These are phyloP conservation scores for Calliopum simillimum DNA, from an alignment of 2,888 invertebrate species.

Conservation along the genomic window DNA sequence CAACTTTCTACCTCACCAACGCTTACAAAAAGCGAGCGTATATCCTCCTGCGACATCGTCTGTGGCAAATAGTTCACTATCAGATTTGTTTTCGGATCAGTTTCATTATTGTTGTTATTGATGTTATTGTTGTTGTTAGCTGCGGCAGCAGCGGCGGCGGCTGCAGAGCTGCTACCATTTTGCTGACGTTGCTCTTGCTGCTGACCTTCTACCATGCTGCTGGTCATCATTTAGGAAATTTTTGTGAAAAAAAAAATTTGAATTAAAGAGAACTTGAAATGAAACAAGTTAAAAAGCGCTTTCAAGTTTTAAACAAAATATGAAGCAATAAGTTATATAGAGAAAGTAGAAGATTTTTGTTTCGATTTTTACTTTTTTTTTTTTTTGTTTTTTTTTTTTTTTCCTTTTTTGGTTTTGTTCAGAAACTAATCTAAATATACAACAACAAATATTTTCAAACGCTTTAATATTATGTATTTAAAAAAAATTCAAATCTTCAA, in stretches of 20 bases:
- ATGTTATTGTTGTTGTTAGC: constrained; percentile 52
- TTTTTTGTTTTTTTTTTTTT: too few species aligned
- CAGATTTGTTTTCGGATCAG: constrained; percentile 93
- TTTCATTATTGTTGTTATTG: constrained; percentile 58
- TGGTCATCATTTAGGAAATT: constrained; percentile 49
- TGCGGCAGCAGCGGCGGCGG: constrained; percentile 41
- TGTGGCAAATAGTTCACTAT: constrained; percentile 97
- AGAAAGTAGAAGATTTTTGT: too few species aligned
- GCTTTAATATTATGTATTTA: background rate
- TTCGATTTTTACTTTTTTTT: too few species aligned
- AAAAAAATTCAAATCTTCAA: constrained; percentile 6
- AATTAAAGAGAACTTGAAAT: background rate
- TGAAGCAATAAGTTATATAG: too few species aligned
- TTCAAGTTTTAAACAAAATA: too few species aligned
- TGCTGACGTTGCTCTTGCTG: constrained; percentile 68
- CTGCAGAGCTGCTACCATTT: constrained; percentile 46
- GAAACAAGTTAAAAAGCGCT: too few species aligned
- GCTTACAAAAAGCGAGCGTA: constrained; percentile 91
- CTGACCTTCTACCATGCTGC: constrained; percentile 72
- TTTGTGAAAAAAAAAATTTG: constrained; percentile 28
- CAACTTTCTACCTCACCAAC: constrained; percentile 98
- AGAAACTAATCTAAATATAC: constrained; percentile 13
- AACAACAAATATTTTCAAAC: background rate
- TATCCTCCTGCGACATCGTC: constrained; percentile 94
- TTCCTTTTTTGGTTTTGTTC: too few species aligned